Base-by-base conservation (phyloP, 2,113 vertebrate genomes). In the Neolamprologus caudopunctatus region DNA sequence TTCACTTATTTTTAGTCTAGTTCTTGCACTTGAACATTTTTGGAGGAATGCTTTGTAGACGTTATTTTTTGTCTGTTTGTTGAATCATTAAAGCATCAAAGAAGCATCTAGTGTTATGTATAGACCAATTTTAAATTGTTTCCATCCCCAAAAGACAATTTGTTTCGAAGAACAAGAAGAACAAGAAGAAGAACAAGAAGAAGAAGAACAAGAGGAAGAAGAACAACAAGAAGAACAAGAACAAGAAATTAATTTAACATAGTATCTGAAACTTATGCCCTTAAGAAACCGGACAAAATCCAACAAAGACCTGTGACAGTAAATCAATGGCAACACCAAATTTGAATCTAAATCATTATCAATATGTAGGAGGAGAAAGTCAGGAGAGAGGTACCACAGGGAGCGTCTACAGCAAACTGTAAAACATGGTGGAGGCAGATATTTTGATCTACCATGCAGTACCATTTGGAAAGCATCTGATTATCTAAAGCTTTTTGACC, bases 131-230 rank as follows among this genome's bases (percentile, higher is more conserved):
- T 66, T 37, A 66, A 66, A 21, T 37, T 37, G 61, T 37, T 37
- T 7, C 33, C 2, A 0, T 37, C 61, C 61, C 33, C 33, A 37
- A 37, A 66, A 66, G 4, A 66, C 17, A 12, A 66, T 66, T 66
- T 8, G 19, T 61, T 55, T 1, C 0, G 2, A n/a, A 55, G 12
- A 24, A 13, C 0, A 12, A 54, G 2, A 6, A 53, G 2, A 9
- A 54, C 1, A 17, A 8, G 2, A 8, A 47, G 1, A 4, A 47
- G 2, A 3, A 50, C 0, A 45, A 14, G 3, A 13, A 42, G 1
- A 6, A 42, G 6, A 17, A 19, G 2, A 9, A 50, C 1, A 1
- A 19, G 2, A 37, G 10, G 4, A 35, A 28, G 26, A 28, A 28
- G 4, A 28, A 37, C 5, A 28, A 28, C 4, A 26, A 26, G 26